Base-by-base conservation (phyloP, 2,797 vertebrate species). In the Alca torda region DNA sequence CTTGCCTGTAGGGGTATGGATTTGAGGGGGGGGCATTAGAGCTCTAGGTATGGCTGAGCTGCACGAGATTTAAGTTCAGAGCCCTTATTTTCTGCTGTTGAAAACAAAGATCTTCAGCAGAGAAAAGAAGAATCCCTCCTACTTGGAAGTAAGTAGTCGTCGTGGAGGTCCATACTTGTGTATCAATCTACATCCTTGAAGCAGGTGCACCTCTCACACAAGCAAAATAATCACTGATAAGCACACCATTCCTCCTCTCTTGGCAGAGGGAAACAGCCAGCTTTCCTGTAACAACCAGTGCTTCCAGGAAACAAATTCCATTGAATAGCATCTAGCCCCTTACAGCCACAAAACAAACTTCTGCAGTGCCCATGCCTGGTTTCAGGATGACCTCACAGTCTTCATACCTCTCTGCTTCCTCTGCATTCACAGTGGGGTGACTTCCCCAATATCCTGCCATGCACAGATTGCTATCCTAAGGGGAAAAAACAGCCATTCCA, bases 401-500 rank as follows among this genome's bases (percentile, higher is more conserved):
- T 64, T 45, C 37, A 39, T 1, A 69, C 59, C 31, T 41, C 31
- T 59, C 60, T 13, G 16, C 2, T 54, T 86, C n/a, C 33, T 65
- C 16, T 48, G 39, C 57, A 14, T 31, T 61, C 73, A 54, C 11
- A 37, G 23, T 5, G 25, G 17, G 30, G 28, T 20, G 20, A 39
- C 26, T 31, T 53, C 60, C 37, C 60, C 0, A 0, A 13, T 16
- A 67, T 48, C 48, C 41, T 50, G 67, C 39, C 26, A 1, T 10
- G 26, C 53, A 85, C 45, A 68, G 26, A 67, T 24, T 16, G 11
- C 39, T 45, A 13, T 25, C 45, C 39, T 50, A 50, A 69, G 6
- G 6, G 15, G 13, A 65, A 54, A 54, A 35, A 61, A 6, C 64
- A 59, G 14, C 46, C 48, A 8, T 89, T 82, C 61, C 39, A 85